A percentile compares a stretch with the other conserved stretches of the same genome.
Evolutionary conservation across 1,140 invertebrate species (phyloP).

Genomic region (Papilio dardanus): DNA sequence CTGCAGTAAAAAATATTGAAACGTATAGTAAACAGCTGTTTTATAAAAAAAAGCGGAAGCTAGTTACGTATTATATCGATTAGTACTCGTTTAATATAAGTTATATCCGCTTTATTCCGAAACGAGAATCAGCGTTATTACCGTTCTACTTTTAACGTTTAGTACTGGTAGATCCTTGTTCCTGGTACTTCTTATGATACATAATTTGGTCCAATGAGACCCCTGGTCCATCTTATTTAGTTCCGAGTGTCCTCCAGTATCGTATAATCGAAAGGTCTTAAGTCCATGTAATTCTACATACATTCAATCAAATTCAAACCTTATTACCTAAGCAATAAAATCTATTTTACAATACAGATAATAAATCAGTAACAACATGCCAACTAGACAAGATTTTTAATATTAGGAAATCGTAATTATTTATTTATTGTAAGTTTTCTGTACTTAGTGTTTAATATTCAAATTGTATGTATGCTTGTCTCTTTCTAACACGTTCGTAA

Average conservation of each 20-base stretch:
- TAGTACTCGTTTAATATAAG: not conserved
- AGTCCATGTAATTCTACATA: not conserved
- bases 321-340: slow-evolving; percentile 27
- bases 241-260: too few relatives aligned
- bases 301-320: slow-evolving; percentile 36
- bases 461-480: not conserved
- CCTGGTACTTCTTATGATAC: too few relatives aligned
- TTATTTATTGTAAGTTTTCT: slow-evolving; percentile 39
- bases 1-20: not conserved
- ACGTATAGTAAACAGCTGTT: slow-evolving; percentile 10
- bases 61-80: not conserved
- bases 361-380: slow-evolving; percentile 63
- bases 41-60: not conserved
- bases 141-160: too few relatives aligned
- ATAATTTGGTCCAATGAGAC: too few relatives aligned
- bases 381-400: slow-evolving; percentile 60
- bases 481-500: not conserved
- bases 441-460: slow-evolving; percentile 10
- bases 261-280: slow-evolving; percentile 50
- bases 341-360: slow-evolving; percentile 42
- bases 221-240: too few relatives aligned
- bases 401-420: slow-evolving; percentile 70
- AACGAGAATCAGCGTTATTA: too few relatives aligned
- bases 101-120: too few relatives aligned
- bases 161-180: too few relatives aligned